These are phyloP conservation scores for Bombus pyrosoma DNA, from an alignment of 1,140 invertebrate genomes.

Conservation along the genomic window DNA sequence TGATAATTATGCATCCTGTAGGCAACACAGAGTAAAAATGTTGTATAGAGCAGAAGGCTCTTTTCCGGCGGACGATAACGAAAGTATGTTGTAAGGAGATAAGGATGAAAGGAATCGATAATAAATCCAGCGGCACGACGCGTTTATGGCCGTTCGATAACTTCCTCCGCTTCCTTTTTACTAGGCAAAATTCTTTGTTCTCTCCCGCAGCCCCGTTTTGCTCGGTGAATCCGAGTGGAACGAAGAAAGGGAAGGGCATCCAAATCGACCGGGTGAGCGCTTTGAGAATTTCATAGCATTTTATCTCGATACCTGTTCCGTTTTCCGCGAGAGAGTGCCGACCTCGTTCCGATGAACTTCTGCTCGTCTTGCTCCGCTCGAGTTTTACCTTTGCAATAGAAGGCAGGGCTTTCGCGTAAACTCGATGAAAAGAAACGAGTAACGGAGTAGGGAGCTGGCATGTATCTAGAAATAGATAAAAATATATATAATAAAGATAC, in stretches of 20 bases:
- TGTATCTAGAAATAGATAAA: not conserved
- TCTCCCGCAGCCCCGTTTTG: slow-evolving; percentile 30
- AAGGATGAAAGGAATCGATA: slow-evolving; percentile 59
- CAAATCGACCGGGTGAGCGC: slow-evolving; percentile 11
- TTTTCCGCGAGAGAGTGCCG: slow-evolving; percentile 27
- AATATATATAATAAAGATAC: not conserved
- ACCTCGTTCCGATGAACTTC: slow-evolving; percentile 23
- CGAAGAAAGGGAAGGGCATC: not conserved
- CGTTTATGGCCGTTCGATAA: slow-evolving; percentile 45
- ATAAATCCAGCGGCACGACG: slow-evolving; percentile 60
- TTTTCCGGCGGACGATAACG: slow-evolving; percentile 33
- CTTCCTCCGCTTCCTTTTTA: slow-evolving; percentile 52
- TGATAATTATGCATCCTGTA: slow-evolving; percentile 64
- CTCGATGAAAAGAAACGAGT: not conserved
- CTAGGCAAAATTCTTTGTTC: slow-evolving; percentile 46
- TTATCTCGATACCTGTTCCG: slow-evolving; percentile 42
- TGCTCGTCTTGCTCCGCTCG: not conserved
- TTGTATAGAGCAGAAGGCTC: not conserved
- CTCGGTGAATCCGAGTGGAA: slow-evolving; percentile 19
- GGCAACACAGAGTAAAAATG: not conserved
- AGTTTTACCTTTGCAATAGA: slow-evolving; percentile 8
- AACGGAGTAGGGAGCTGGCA: not conserved
- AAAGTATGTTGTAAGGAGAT: slow-evolving; percentile 58
- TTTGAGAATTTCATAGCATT: slow-evolving; percentile 48
- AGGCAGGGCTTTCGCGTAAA: slow-evolving; percentile 8